Percentiles rank a stretch among this genome's conserved stretches.
phyloP scores from a whole-genome alignment of 2,888 invertebrate species.

The Adela reaumurella region DNA sequence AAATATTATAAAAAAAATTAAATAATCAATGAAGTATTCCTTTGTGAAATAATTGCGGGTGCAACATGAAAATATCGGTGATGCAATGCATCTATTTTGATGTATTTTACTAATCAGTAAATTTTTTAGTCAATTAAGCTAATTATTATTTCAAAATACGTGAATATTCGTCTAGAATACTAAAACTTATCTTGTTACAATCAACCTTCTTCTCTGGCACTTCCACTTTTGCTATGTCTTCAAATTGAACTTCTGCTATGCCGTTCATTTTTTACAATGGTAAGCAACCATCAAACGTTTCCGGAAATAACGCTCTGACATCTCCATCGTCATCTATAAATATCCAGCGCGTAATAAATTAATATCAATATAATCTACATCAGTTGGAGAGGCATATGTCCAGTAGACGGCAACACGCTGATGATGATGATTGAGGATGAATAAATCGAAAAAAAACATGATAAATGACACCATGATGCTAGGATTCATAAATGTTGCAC shows the following conservation, averaged over 20 bases:
- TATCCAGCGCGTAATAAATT: too few relatives aligned
- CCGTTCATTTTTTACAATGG: conserved; percentile 11
- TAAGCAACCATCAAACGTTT: too few relatives aligned
- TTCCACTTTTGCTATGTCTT: conserved; percentile 14
- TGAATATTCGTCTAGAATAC: conserved; percentile 13
- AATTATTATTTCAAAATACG: conserved; percentile 14
- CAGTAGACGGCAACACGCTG: too few relatives aligned
- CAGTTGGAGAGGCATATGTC: too few relatives aligned
- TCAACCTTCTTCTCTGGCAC: conserved; percentile 13
- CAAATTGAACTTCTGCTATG: conserved; percentile 15
- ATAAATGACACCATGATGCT: too few relatives aligned
- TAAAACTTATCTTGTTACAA: conserved; percentile 12
- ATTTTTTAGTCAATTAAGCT: conserved; percentile 10
- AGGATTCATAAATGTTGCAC: too few relatives aligned
- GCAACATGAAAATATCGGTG: conserved; percentile 5
- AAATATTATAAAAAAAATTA: conserved; percentile 6
- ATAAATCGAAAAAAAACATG: too few relatives aligned
- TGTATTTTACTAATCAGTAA: conserved; percentile 6
- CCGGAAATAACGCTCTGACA: too few relatives aligned
- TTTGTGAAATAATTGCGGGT: neutral
- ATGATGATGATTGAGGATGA: too few relatives aligned
- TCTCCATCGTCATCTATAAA: too few relatives aligned
- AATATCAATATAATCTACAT: too few relatives aligned
- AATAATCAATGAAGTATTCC: conserved; percentile 9
- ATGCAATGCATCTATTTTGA: conserved; percentile 9